Evolutionary conservation across 2,797 vertebrate species (phyloP).

Genomic region (Sebastes minor): DNA sequence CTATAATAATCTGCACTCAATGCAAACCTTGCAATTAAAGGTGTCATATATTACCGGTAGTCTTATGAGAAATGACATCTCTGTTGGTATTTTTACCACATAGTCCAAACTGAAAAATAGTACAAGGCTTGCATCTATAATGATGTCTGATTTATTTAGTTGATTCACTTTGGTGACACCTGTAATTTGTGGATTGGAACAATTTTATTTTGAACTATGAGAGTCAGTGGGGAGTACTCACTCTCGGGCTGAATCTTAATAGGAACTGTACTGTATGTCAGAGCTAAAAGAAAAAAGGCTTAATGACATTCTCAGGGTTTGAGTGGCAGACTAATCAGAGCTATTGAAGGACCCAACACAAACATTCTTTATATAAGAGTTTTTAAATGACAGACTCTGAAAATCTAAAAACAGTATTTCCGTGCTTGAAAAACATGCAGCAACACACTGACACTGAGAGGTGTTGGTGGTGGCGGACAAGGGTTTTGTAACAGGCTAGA

Average conservation of each 20-base stretch:
- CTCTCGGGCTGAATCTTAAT: slow-evolving; percentile 4
- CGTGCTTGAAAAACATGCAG: background rate
- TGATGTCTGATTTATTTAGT: slow-evolving; percentile 1
- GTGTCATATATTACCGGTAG: background rate
- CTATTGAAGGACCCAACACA: background rate
- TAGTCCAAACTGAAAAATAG: background rate
- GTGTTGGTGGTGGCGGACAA: background rate
- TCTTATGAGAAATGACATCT: background rate
- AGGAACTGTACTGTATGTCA: background rate
- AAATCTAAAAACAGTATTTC: background rate
- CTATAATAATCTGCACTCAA: slow-evolving; percentile 1
- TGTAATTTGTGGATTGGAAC: slow-evolving; percentile 10
- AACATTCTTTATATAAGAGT: background rate
- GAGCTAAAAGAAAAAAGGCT: background rate
- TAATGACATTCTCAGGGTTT: background rate
- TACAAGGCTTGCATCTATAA: background rate
- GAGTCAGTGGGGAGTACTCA: background rate
- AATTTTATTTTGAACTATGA: background rate
- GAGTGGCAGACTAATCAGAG: slow-evolving; percentile 7
- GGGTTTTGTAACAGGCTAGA: background rate
- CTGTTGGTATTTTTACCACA: background rate
- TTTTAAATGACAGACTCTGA: background rate
- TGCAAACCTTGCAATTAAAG: slow-evolving; percentile 10
- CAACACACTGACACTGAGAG: background rate
- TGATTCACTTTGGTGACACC: background rate